These are phyloP conservation scores for Drosophila subobscura DNA, from an alignment of 1,140 invertebrate species.

Conservation along the genomic window DNA sequence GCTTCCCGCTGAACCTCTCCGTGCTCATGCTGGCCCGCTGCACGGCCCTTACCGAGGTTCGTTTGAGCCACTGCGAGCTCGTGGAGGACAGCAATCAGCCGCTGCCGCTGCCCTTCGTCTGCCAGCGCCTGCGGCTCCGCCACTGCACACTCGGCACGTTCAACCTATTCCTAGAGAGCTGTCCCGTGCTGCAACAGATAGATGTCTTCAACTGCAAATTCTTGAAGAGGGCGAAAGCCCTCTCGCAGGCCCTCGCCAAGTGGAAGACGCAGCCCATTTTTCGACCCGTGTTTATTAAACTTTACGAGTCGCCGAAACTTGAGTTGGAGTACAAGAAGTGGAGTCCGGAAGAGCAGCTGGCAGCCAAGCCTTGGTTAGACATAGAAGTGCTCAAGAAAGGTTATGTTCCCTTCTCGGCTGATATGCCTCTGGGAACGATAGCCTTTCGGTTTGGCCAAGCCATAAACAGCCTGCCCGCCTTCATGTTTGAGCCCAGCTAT, in stretches of 20 bases:
- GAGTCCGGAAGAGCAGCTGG: not conserved
- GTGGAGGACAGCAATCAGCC: not conserved
- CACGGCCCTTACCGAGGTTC: constrained; percentile 37
- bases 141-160: constrained; percentile 20
- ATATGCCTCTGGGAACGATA: constrained; percentile 27
- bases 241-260: not conserved
- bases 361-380: constrained; percentile 14
- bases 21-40: constrained; percentile 37
- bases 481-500: not conserved
- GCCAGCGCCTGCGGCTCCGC: constrained; percentile 26
- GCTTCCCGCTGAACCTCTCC: constrained; percentile 20
- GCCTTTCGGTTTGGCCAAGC: constrained; percentile 42
- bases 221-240: not conserved
- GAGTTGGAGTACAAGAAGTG: constrained; percentile 32
- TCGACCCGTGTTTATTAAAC: not conserved
- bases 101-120: constrained; percentile 31
- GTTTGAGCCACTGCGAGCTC: constrained; percentile 49
- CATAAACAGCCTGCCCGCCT: constrained; percentile 20
- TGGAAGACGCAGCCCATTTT: constrained; percentile 9
- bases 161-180: not conserved
- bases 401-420: constrained; percentile 6
- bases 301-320: constrained; percentile 18
- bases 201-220: constrained; percentile 38
- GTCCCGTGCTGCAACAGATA: constrained; percentile 16
- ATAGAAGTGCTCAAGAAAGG: constrained; percentile 25